These are phyloP conservation scores for Sphaeramia orbicularis DNA, from an alignment of 2,797 vertebrate genomes.

Conservation along the genomic window DNA sequence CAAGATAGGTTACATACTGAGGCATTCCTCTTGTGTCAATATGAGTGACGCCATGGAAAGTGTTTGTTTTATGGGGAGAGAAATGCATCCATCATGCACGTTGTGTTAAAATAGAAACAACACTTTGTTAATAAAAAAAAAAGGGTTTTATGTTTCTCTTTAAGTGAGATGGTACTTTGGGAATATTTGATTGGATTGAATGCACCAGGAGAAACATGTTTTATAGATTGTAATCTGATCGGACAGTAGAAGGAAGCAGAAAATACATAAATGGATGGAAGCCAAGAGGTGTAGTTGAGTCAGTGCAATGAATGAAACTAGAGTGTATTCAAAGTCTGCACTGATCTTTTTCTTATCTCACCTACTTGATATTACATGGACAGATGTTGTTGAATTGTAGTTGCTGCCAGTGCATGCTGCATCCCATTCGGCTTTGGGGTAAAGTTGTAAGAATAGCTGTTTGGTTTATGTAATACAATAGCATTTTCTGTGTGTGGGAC, in stretches of 20 bases:
- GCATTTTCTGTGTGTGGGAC: background rate
- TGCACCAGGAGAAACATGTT: background rate
- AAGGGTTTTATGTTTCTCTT: no score
- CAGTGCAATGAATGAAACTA: background rate
- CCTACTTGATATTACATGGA: slow-evolving; percentile 1
- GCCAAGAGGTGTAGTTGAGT: slow-evolving; percentile 12
- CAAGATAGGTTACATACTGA: slow-evolving; percentile 20
- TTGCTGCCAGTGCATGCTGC: background rate
- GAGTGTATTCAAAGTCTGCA: background rate
- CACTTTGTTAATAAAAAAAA: no score
- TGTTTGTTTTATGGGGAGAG: no score
- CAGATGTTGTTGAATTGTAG: background rate
- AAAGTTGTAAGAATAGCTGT: slow-evolving; percentile 1
- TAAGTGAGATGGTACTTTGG: background rate
- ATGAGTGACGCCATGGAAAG: background rate
- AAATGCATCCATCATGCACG: background rate
- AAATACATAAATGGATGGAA: slow-evolving; percentile 12
- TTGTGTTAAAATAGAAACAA: background rate
- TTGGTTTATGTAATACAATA: background rate
- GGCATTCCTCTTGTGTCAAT: background rate
- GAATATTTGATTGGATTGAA: background rate
- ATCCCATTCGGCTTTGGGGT: background rate
- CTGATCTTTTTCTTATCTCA: background rate
- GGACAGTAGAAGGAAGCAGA: background rate
- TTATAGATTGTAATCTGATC: background rate